Evolutionary conservation across 2,113 vertebrate species (phyloP).

Genomic region (Lampris incognitus): DNA sequence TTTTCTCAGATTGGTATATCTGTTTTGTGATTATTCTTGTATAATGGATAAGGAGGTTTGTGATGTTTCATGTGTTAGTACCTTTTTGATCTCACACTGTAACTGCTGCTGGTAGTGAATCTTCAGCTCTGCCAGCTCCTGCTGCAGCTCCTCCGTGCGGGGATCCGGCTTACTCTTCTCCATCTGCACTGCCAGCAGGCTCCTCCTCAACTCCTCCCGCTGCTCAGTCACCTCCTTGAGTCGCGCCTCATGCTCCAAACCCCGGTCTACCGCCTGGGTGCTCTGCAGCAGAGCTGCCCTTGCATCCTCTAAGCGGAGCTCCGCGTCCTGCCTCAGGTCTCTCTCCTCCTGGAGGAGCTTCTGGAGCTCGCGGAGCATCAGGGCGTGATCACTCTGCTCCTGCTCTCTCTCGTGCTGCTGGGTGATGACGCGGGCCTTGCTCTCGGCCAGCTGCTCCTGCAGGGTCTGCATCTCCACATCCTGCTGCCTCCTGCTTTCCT

Average conservation of each 20-base stretch:
- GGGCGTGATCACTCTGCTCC: conserved; percentile 90
- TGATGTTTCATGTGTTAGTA: conserved; percentile 51
- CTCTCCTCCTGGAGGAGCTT: conserved; percentile 88
- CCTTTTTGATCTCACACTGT: conserved; percentile 89
- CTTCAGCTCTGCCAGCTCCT: conserved; percentile 83
- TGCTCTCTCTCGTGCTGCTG: conserved; percentile 93
- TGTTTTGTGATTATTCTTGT: no score
- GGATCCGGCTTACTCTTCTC: conserved; percentile 85
- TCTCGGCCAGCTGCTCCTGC: conserved; percentile 88
- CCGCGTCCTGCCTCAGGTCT: conserved; percentile 82
- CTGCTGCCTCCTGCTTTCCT: conserved; percentile 57
- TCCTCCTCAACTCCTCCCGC: conserved; percentile 81
- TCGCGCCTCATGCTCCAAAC: conserved; percentile 80
- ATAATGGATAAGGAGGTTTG: no score
- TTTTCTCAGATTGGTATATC: no score
- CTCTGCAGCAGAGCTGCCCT: conserved; percentile 72
- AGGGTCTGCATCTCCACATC: conserved; percentile 77
- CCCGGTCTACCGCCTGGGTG: conserved; percentile 73
- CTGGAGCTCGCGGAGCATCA: conserved; percentile 94
- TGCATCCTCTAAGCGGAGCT: conserved; percentile 87
- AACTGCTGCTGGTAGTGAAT: conserved; percentile 87
- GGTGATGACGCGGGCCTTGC: conserved; percentile 87
- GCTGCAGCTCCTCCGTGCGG: conserved; percentile 82
- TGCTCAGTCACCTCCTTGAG: conserved; percentile 80
- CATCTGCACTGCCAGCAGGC: conserved; percentile 76